phyloP scores from a whole-genome alignment of 2,888 invertebrate genomes.

The Dorcus hopei region DNA sequence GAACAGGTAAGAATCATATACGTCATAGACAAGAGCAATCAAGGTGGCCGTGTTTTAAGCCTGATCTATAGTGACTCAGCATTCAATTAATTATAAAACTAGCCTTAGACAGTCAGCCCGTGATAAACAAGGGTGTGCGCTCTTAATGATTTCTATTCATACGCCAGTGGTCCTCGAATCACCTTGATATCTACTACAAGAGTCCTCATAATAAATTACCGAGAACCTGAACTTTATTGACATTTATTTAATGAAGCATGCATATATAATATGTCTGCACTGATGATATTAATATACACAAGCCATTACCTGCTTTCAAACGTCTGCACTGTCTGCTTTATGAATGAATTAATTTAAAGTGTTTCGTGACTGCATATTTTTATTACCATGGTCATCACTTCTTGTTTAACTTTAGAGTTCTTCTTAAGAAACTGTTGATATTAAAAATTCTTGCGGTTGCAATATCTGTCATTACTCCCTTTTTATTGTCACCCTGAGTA shows the following conservation, averaged over 20 bases:
- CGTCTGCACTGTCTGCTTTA: too few species aligned
- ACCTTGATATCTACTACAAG: conserved; percentile 10
- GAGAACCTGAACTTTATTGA: conserved; percentile 15
- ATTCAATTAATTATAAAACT: conserved; percentile 39
- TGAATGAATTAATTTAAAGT: too few species aligned
- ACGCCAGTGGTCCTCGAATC: conserved; percentile 9
- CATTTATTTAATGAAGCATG: conserved; percentile 20
- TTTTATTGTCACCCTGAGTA: too few species aligned
- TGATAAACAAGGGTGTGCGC: conserved; percentile 38
- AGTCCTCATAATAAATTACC: conserved; percentile 19
- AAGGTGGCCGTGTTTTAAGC: conserved; percentile 23
- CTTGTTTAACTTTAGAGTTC: too few species aligned
- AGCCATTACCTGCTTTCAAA: too few species aligned
- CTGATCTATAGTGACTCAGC: conserved; percentile 34
- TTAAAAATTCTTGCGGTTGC: too few species aligned
- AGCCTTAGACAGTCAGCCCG: conserved; percentile 32
- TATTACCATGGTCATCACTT: too few species aligned
- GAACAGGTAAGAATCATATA: conserved; percentile 1
- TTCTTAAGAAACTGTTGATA: too few species aligned
- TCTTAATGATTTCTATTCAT: conserved; percentile 34
- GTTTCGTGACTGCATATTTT: too few species aligned
- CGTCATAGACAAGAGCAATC: conserved; percentile 20
- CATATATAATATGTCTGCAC: conserved; percentile 16
- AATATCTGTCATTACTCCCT: too few species aligned
- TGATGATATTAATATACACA: not conserved